Evolutionary conservation across 2,888 invertebrate species (phyloP).

Genomic region (Eucriotettix oculatus): DNA sequence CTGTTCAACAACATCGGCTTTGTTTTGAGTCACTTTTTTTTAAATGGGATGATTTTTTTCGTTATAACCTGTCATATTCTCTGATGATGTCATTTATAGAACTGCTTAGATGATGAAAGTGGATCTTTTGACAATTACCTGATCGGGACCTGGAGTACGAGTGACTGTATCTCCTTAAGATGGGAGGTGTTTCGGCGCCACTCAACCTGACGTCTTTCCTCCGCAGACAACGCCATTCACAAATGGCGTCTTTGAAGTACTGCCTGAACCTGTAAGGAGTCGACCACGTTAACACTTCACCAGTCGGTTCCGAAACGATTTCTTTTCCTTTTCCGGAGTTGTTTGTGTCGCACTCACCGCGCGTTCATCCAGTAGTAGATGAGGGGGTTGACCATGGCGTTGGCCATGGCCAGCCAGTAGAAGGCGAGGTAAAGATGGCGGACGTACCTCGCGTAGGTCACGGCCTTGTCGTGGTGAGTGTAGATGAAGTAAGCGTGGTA

Average conservation of each 20-base stretch:
- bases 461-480: slow-evolving; percentile 50
- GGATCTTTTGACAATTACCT: slow-evolving; percentile 23
- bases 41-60: too few species aligned
- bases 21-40: too few species aligned
- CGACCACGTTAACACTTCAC: background rate
- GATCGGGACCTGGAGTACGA: slow-evolving; percentile 40
- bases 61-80: too few species aligned
- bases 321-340: too few species aligned
- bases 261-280: slow-evolving; percentile 41
- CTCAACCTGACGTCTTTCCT: slow-evolving; percentile 16
- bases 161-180: slow-evolving; percentile 31
- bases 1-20: too few species aligned
- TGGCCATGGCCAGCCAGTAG: slow-evolving; percentile 85
- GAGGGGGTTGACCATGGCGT: slow-evolving; percentile 82
- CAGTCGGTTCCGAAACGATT: background rate
- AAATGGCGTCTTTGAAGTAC: slow-evolving; percentile 52
- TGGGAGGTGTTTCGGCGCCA: slow-evolving; percentile 31
- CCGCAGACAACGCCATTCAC: slow-evolving; percentile 34
- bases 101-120: too few species aligned
- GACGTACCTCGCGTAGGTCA: slow-evolving; percentile 49
- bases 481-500: slow-evolving; percentile 79
- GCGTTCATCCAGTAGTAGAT: slow-evolving; percentile 91
- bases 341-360: too few species aligned
- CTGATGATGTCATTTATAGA: too few species aligned
- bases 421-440: slow-evolving; percentile 74